A percentile compares a stretch with the other conserved stretches of the same genome.
Evolutionary conservation across 2,888 invertebrate species (phyloP).

Genomic region (Latrodectus elegans): DNA sequence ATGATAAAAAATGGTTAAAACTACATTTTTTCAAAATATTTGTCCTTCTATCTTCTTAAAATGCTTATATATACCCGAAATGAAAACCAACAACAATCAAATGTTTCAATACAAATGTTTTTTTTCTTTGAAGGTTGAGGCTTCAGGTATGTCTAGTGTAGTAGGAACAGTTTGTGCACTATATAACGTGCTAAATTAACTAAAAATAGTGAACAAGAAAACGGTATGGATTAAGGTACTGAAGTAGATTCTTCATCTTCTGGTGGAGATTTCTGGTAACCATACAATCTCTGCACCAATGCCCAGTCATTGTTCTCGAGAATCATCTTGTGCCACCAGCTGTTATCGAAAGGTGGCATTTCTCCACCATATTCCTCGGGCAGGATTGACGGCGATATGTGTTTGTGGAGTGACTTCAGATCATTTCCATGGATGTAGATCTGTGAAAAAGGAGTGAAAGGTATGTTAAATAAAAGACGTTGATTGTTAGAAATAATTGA

Average conservation of each 20-base stretch:
- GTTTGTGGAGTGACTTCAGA: constrained; percentile 49
- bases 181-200: too few relatives aligned
- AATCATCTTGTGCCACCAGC: constrained; percentile 55
- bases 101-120: too few relatives aligned
- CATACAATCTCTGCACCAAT: constrained; percentile 50
- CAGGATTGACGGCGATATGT: constrained; percentile 44
- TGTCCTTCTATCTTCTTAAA: too few relatives aligned
- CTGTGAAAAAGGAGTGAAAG: constrained; percentile 18
- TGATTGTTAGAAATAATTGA: not conserved
- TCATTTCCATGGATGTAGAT: constrained; percentile 57
- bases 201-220: not conserved
- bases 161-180: too few relatives aligned
- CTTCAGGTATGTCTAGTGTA: too few relatives aligned
- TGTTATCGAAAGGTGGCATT: constrained; percentile 59
- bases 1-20: too few relatives aligned
- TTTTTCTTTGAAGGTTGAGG: too few relatives aligned
- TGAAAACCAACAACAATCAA: too few relatives aligned
- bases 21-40: too few relatives aligned
- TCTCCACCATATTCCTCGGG: constrained; percentile 52
- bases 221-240: not conserved
- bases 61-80: too few relatives aligned
- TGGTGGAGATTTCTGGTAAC: constrained; percentile 25
- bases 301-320: constrained; percentile 52
- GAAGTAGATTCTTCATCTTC: not conserved
- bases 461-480: not conserved